Conservation (phyloP, 2,113 vertebrate species). For the Hiodon alosoides region DNA sequence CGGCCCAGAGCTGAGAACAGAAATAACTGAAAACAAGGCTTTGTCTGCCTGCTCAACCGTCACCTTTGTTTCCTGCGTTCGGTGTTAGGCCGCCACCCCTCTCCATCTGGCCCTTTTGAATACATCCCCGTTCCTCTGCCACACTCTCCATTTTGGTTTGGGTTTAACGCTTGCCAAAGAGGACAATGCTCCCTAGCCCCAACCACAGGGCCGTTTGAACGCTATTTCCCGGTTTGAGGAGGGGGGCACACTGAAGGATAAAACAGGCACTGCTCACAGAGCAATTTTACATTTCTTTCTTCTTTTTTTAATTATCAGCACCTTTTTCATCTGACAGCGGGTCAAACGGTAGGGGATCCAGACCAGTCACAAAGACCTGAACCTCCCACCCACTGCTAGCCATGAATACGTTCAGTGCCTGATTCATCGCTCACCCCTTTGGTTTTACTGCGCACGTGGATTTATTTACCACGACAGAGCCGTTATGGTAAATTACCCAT, state of each 20-base stretch:
- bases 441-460: neutral
- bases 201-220: neutral
- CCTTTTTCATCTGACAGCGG: too few species aligned
- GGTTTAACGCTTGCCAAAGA: neutral
- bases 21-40: neutral
- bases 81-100: conserved; percentile 2
- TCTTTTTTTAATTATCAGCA: too few species aligned
- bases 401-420: too few species aligned
- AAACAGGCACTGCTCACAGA: neutral
- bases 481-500: neutral
- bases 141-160: conserved; percentile 2
- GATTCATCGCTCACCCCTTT: too few species aligned
- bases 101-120: conserved; percentile 8
- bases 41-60: neutral
- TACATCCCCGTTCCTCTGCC: neutral
- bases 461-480: neutral
- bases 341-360: too few species aligned
- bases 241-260: neutral
- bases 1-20: neutral
- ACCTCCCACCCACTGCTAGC: too few species aligned
- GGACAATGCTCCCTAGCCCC: neutral
- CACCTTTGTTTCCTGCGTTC: neutral
- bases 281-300: neutral
- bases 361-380: too few species aligned
- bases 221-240: neutral